Evolutionary conservation across 2,888 invertebrate genomes (phyloP), one percentile per base, ranked within the genome.

Genomic region (Ptilodon capucinus): DNA sequence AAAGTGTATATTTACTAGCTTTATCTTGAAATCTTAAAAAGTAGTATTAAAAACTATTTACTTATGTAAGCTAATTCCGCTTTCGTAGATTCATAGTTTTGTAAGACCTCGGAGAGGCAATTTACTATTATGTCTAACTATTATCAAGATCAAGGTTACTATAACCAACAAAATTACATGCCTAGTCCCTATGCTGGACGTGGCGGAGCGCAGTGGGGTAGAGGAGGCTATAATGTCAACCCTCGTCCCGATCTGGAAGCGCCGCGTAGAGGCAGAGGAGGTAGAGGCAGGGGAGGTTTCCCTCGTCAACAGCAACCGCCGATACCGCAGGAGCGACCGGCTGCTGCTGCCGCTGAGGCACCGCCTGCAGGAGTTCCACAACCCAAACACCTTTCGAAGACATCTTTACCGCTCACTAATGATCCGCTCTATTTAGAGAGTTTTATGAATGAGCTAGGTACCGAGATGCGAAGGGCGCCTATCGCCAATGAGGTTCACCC

Each of bases 401-500:
- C 52, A 8, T 25, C 48, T 0, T 52, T 48, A 6, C 52, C 48
- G 1, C 21, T 52, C 1, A 43, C 46, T 8, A 48, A 52, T 18
- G 52, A 52, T 14, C 50, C 50, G 1, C 28, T 54, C 1, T 54
- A 54, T 14, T 9, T 50, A 1, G 54, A 54, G 23, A 45, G 40
- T 38, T 54, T 50, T 21, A 54, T 50, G 47, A 50, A 40, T 32
- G 54, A 54, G 42, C 4, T 54, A 14, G 54, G 50, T 4, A 54
- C 50, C 0, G 54, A 54, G 44, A 54, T 54, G 50, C 46, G 47
- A 9, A 40, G 30, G 42, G 54, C 54, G 9, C 49, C 47, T 6
- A 30, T 50, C 11, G 42, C 30, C 16, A 54, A 54, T 17, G 49
- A 54, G 16, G 39, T 54, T 9, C 49, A 49, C 25, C 53, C 49